Conservation (phyloP, 2,888 invertebrate genomes). For the Phengaris alcon region DNA sequence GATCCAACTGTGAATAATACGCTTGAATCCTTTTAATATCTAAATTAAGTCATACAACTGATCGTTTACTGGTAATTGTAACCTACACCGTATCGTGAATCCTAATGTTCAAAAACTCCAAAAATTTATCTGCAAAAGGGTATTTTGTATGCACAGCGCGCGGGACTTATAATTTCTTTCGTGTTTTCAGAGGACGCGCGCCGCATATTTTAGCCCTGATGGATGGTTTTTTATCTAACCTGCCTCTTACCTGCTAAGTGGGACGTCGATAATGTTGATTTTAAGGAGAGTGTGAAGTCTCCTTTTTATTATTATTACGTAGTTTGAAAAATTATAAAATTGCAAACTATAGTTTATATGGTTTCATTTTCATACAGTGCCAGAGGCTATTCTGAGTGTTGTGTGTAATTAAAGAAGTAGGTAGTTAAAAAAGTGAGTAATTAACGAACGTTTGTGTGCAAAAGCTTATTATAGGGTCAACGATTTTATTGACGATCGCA, state of each 20-base stretch:
- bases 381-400: no score
- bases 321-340: no score
- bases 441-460: no score
- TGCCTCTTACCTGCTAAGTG: constrained; percentile 1
- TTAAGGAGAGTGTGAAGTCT: background rate
- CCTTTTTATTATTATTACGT: no score
- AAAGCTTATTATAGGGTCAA: no score
- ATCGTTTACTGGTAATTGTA: constrained; percentile 11
- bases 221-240: constrained; percentile 32
- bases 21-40: background rate
- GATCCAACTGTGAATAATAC: background rate
- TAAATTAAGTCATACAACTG: background rate
- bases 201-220: constrained; percentile 47
- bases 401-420: no score
- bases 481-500: no score
- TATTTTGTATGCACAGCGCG: constrained; percentile 18
- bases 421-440: no score
- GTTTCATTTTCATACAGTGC: no score
- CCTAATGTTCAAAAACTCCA: constrained; percentile 23
- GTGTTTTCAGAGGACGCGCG: constrained; percentile 47
- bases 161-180: constrained; percentile 43
- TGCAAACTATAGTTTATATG: no score
- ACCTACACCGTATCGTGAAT: background rate
- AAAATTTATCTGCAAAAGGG: constrained; percentile 20
- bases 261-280: background rate